Conservation (phyloP, 2,113 vertebrate species). For the Paramisgurnus dabryanus region DNA sequence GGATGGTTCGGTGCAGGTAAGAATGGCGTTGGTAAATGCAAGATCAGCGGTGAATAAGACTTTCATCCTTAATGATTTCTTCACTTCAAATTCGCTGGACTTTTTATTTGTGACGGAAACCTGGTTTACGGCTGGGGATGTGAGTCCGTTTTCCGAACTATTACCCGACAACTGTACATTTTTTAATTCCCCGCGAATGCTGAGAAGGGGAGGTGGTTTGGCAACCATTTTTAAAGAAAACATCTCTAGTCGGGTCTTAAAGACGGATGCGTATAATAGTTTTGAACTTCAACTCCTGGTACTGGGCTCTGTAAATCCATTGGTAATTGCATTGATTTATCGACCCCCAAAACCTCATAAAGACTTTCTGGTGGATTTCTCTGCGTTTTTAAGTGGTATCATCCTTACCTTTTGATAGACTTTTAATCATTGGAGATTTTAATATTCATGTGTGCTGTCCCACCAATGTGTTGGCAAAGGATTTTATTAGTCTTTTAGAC, state of each 20-base stretch:
- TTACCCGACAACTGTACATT: neutral
- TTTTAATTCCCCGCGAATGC: neutral
- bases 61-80: too few relatives aligned
- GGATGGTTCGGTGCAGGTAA: neutral
- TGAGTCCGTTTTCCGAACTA: neutral
- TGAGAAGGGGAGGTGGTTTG: neutral
- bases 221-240: neutral
- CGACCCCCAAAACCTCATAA: neutral
- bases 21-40: neutral
- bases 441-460: neutral
- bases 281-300: neutral
- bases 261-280: neutral
- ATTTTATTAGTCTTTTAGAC: neutral
- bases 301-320: neutral
- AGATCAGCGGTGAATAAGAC: neutral
- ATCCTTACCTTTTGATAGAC: neutral
- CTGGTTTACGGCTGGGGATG: neutral
- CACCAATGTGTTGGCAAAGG: neutral
- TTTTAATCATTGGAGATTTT: neutral
- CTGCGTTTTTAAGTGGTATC: neutral
- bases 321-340: neutral
- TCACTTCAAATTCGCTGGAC: neutral
- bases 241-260: neutral
- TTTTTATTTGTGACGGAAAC: neutral
- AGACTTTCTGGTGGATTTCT: neutral